Evolutionary conservation across 1,140 invertebrate genomes (phyloP).

Genomic region (Macrobrachium nipponense): DNA sequence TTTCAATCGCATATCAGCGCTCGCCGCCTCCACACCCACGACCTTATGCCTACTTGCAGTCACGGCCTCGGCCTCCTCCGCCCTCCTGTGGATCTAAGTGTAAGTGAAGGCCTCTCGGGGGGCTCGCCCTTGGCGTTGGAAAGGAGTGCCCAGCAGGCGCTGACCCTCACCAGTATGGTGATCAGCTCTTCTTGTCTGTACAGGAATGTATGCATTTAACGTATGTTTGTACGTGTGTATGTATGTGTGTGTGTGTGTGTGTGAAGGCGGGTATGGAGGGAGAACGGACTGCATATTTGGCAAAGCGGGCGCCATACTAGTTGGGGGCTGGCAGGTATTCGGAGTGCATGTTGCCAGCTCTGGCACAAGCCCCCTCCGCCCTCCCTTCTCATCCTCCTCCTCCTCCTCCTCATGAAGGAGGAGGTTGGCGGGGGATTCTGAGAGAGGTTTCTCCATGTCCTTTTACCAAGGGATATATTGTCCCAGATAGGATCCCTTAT

Average conservation of each 20-base stretch:
- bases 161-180: too few species aligned
- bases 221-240: background rate
- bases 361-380: constrained; percentile 38
- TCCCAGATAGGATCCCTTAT: too few species aligned
- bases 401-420: background rate
- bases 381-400: background rate
- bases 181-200: too few species aligned
- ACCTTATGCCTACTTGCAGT: constrained; percentile 53
- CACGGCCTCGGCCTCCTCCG: constrained; percentile 42
- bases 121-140: constrained; percentile 1
- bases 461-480: too few species aligned
- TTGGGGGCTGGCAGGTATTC: constrained; percentile 59
- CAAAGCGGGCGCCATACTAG: constrained; percentile 59
- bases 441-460: too few species aligned
- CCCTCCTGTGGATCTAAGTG: constrained; percentile 47
- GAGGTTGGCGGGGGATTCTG: too few species aligned
- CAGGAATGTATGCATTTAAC: too few species aligned
- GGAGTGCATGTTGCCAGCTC: constrained; percentile 58
- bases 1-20: constrained; percentile 36
- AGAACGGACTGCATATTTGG: constrained; percentile 59
- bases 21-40: constrained; percentile 54
- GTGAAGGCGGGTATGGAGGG: constrained; percentile 48
- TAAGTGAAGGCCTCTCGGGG: constrained; percentile 41
- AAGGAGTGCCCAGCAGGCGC: too few species aligned
- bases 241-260: constrained; percentile 39